Evolutionary conservation across 2,888 invertebrate genomes (phyloP).

Genomic region (Ormyrus labotus): DNA sequence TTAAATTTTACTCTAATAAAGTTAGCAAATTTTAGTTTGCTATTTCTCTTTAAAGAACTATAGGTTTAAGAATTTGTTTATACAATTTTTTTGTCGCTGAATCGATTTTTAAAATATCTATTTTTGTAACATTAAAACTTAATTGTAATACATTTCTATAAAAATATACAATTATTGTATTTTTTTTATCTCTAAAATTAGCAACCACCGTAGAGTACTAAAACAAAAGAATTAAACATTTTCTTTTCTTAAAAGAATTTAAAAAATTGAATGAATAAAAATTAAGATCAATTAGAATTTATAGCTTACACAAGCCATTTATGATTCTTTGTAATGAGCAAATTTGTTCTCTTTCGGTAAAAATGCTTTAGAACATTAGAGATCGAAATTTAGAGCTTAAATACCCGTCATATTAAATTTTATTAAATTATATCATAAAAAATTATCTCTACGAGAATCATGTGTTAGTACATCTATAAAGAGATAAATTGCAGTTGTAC

Average conservation of each 20-base stretch:
- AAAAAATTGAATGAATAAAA: conserved; percentile 4
- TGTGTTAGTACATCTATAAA: conserved; percentile 20
- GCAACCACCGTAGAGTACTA: conserved; percentile 40
- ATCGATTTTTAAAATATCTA: conserved; percentile 2
- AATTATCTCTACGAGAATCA: conserved; percentile 31
- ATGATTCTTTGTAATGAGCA: neutral
- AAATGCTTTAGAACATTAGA: conserved; percentile 11
- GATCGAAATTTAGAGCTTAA: conserved; percentile 1
- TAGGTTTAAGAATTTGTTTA: conserved; percentile 1
- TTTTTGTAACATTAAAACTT: conserved; percentile 31
- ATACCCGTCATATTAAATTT: conserved; percentile 24
- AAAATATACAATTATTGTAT: conserved; percentile 50
- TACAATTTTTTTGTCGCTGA: neutral
- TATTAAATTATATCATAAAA: conserved; percentile 11
- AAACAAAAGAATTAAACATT: conserved; percentile 39
- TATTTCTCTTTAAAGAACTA: conserved; percentile 2
- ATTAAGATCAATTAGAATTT: conserved; percentile 2
- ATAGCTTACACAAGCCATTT: conserved; percentile 41
- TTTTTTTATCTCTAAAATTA: conserved; percentile 28
- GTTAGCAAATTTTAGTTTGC: neutral
- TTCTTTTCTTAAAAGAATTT: conserved; percentile 8
- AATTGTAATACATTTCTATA: conserved; percentile 42
- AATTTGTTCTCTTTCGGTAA: neutral
- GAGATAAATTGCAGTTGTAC: conserved; percentile 13
- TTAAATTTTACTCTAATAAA: too few relatives aligned